phyloP scores from a whole-genome alignment of 2,113 vertebrate genomes.

The Oreotrochilus melanogaster region DNA sequence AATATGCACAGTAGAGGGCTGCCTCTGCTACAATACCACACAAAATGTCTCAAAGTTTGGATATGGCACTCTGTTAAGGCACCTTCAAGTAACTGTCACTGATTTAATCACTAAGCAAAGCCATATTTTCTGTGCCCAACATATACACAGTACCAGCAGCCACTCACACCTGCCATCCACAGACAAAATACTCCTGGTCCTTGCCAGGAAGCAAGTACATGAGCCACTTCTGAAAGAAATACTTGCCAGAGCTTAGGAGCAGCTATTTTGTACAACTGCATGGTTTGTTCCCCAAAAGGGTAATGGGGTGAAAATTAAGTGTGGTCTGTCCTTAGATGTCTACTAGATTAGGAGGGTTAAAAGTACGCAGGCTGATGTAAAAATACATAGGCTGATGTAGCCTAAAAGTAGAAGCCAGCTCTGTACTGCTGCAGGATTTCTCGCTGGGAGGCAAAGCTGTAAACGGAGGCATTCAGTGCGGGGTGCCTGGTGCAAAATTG shows the following conservation, averaged over 20 bases:
- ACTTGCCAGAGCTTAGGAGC: slow-evolving; percentile 60
- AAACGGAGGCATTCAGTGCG: slow-evolving; percentile 63
- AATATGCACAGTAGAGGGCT: slow-evolving; percentile 29
- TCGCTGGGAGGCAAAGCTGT: slow-evolving; percentile 61
- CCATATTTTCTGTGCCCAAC: slow-evolving; percentile 30
- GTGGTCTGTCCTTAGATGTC: slow-evolving; percentile 50
- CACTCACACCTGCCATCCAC: slow-evolving; percentile 42
- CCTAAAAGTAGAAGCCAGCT: slow-evolving; percentile 74
- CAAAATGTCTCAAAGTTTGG: slow-evolving; percentile 28
- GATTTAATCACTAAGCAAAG: slow-evolving; percentile 42
- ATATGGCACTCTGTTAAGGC: slow-evolving; percentile 19
- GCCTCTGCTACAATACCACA: slow-evolving; percentile 9
- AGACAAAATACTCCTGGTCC: neutral
- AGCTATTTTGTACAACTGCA: slow-evolving; percentile 44
- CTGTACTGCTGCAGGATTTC: slow-evolving; percentile 70
- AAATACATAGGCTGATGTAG: neutral
- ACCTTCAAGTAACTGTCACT: slow-evolving; percentile 20
- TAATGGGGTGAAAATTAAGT: slow-evolving; percentile 21
- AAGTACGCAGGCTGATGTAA: slow-evolving; percentile 3
- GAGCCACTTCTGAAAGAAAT: slow-evolving; percentile 58
- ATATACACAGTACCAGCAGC: slow-evolving; percentile 13
- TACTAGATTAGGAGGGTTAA: slow-evolving; percentile 62
- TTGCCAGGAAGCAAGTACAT: slow-evolving; percentile 40
- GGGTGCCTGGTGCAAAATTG: slow-evolving; percentile 71
- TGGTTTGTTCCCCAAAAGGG: neutral